Percentiles rank a stretch among this genome's conserved stretches.
These are phyloP conservation scores for Clitarchus hookeri DNA, from an alignment of 2,888 invertebrate species.

Conservation along the genomic window DNA sequence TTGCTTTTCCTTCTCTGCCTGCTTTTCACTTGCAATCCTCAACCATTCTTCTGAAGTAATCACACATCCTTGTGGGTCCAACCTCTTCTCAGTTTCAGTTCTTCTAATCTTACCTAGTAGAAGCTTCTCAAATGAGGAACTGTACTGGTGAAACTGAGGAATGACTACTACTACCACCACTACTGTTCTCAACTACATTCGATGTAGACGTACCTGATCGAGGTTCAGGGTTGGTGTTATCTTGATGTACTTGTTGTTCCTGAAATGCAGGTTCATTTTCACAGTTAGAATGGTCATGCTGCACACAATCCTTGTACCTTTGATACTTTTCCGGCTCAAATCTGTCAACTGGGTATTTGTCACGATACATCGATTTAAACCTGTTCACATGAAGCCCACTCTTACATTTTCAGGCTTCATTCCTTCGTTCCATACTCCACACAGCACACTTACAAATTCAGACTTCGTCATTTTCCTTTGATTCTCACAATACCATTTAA, in stretches of 20 bases:
- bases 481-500: background rate
- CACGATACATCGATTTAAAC: background rate
- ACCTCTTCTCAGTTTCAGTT: background rate
- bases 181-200: background rate
- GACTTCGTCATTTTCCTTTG: constrained; percentile 18
- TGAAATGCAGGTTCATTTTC: no score
- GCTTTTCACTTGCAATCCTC: background rate
- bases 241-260: background rate
- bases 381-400: background rate
- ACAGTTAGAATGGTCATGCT: no score
- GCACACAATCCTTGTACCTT: background rate
- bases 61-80: background rate
- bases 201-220: background rate
- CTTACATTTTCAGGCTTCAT: background rate
- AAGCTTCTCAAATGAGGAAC: background rate
- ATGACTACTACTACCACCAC: background rate
- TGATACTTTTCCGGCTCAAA: background rate
- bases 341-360: background rate
- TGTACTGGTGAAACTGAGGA: background rate
- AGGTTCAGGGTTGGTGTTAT: background rate
- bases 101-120: background rate
- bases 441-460: background rate
- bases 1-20: background rate
- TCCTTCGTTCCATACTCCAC: background rate
- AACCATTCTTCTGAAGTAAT: background rate